Evolutionary conservation across 2,797 vertebrate genomes (phyloP).

Genomic region (Otus scops): DNA sequence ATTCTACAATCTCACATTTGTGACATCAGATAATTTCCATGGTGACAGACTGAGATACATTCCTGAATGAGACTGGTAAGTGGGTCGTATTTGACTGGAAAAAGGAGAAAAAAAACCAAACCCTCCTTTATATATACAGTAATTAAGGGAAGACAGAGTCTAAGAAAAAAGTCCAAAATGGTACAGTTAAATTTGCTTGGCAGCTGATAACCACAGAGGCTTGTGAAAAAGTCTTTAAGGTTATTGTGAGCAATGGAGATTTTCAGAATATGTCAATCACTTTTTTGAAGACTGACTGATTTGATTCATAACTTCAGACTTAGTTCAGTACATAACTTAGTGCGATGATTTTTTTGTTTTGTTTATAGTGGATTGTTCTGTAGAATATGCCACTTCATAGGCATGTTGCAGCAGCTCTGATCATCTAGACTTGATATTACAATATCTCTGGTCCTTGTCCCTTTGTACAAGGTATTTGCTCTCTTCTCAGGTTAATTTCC

Average conservation of each 20-base stretch:
- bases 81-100: neutral
- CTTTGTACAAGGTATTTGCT: neutral
- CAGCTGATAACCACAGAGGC: neutral
- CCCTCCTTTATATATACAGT: neutral
- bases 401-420: neutral
- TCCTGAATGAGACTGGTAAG: neutral
- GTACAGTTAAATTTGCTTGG: neutral
- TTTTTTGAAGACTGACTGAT: neutral
- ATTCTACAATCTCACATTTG: neutral
- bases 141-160: neutral
- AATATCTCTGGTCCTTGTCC: neutral
- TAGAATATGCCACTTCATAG: neutral
- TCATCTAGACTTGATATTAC: neutral
- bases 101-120: neutral
- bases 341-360: neutral
- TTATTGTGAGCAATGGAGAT: neutral
- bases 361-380: neutral
- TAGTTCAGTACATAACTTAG: neutral
- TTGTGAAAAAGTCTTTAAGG: neutral
- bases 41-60: neutral
- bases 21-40: constrained; percentile 33
- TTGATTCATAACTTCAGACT: neutral
- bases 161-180: neutral
- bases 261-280: neutral
- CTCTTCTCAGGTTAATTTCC: neutral